Evolutionary conservation across 2,888 invertebrate genomes (phyloP), one percentile per base, ranked within the genome.

Genomic region (Dasysyrphus tricinctus): DNA sequence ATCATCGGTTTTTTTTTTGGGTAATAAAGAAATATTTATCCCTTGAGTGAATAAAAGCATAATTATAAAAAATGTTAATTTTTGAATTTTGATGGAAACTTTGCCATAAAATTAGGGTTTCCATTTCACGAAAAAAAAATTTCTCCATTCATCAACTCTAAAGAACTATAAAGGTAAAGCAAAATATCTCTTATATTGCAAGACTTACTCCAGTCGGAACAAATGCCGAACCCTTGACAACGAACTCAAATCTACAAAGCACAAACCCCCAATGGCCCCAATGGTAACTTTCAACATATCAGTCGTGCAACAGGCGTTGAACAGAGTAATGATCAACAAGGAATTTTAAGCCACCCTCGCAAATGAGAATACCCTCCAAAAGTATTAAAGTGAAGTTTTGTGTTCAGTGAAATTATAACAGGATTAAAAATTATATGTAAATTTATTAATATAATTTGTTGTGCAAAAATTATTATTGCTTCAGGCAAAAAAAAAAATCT

Each of bases 231-330:
- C 61, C 42, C 61, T 61, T 4, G 24, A 2, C 7, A 44, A n/a
- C 3, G 24, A 44, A 42, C 63, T 8, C 9, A 63, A 29, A 29
- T 16, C 44, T 32, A 32, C 14, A 29, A 29, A 44, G 9, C 29
- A 63, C 24, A 16, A 63, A 44, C 63, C 63, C 61, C 63, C 44
- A 63, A 44, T 63, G 44, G 63, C 44, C 63, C 44, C 63, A 44
- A 63, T 42, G 39, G 42, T 61, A 16, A 42, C 80, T 29, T 69
- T 63, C 39, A 69, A 49, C 37, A 63, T 6, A 59, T 72, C 57
- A 86, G 85, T 86, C 81, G 78, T 81, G 85, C 85, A 86, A 86
- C 85, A 86, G 85, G 85, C 85, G 81, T 86, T 56, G 85, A 85
- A 73, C 77, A 72, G 84, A 77, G 56, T 32, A 39, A 56, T 80